These are phyloP conservation scores for Spongilla lacustris DNA, from an alignment of 37 sponge, comb jelly and placozoan species.

Conservation along the genomic window DNA sequence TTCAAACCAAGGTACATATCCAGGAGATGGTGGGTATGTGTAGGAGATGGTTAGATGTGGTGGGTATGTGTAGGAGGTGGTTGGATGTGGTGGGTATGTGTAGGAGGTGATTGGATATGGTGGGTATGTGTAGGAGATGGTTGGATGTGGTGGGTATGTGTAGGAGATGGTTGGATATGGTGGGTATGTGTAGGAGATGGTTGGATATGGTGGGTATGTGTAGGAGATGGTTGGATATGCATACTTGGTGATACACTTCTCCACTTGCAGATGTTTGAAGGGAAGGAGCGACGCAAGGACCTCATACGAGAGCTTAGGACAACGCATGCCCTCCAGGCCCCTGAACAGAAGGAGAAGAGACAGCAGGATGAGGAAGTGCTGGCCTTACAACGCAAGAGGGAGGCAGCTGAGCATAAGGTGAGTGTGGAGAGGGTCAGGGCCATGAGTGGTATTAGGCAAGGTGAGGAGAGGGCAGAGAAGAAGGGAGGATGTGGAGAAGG, in stretches of 20 bases:
- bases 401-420: conserved; percentile 33
- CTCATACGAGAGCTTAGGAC: conserved; percentile 88
- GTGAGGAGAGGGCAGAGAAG: neutral
- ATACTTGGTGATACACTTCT: too few relatives aligned
- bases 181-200: too few relatives aligned
- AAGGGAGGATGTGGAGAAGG: neutral
- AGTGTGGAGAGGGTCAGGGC: neutral
- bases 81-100: neutral
- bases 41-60: neutral
- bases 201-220: neutral
- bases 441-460: neutral
- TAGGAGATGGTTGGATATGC: too few relatives aligned
- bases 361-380: conserved; percentile 51
- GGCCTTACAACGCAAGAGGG: conserved; percentile 12
- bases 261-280: conserved; percentile 74
- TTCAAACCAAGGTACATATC: conserved; percentile 78
- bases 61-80: neutral
- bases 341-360: conserved; percentile 76
- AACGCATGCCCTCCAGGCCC: conserved; percentile 93
- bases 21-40: neutral
- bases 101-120: neutral
- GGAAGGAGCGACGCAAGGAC: conserved; percentile 85
- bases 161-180: too few relatives aligned
- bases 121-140: too few relatives aligned
- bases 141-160: too few relatives aligned